phyloP scores from a whole-genome alignment of 1,140 invertebrate genomes.

The Bathynomus jamesi region DNA sequence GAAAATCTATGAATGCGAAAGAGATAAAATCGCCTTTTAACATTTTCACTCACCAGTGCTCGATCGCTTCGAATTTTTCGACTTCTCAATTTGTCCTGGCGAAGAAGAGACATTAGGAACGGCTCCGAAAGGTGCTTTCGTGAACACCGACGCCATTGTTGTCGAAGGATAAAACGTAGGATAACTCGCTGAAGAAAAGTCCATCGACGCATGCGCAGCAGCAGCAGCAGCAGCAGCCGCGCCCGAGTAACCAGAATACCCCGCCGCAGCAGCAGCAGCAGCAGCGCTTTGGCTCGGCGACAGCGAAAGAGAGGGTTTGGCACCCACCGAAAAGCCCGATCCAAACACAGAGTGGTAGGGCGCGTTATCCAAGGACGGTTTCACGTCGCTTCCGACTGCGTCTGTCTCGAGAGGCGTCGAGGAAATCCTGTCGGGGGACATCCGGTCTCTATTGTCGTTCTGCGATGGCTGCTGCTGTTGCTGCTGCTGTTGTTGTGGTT shows the following conservation, averaged over 20 bases:
- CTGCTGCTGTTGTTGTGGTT: background rate
- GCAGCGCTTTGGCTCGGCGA: background rate
- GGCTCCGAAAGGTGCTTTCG: conserved; percentile 39
- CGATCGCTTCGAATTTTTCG: conserved; percentile 46
- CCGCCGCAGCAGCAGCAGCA: background rate
- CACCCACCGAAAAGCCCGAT: background rate
- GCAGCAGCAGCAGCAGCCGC: conserved; percentile 11
- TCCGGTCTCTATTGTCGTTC: background rate
- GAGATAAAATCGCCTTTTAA: background rate
- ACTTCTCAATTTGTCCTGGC: conserved; percentile 38
- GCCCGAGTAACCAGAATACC: conserved; percentile 4
- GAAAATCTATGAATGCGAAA: no score
- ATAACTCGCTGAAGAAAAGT: conserved; percentile 38
- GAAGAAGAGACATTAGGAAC: conserved; percentile 9
- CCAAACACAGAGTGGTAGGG: background rate
- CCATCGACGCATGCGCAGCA: conserved; percentile 41
- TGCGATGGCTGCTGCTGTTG: background rate
- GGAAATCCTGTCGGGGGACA: background rate
- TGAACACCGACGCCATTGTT: conserved; percentile 43
- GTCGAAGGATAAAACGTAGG: conserved; percentile 43
- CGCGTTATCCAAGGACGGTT: background rate
- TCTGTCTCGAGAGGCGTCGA: background rate
- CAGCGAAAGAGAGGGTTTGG: background rate
- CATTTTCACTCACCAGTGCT: conserved; percentile 50
- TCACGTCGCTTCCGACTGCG: background rate